Base-by-base conservation (phyloP, 2,888 invertebrate species). In the Hypomecis punctinalis region DNA sequence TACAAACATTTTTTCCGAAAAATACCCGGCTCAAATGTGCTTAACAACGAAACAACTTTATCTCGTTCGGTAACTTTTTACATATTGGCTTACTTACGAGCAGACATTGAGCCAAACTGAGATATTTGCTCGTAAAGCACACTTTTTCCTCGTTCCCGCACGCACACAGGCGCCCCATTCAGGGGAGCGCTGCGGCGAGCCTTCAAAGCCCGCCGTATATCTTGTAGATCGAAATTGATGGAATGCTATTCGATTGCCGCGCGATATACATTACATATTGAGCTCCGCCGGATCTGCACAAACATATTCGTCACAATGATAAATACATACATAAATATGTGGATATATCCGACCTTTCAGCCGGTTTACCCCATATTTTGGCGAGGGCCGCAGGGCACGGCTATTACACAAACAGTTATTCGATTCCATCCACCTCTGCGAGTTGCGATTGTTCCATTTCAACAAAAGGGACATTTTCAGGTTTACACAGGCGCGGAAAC, bases 191-290 rank as follows among this genome's bases (percentile, higher is more conserved):
- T 39, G 64, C 63, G 58, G 65, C 47, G 54, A 58, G 46, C 43
- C 36, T 47, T 57, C 52, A 37, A 13, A 62, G 61, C 61, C 57
- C 57, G n/a, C 33, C 52, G 60, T 61, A 68, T 61, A 67, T 69
- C 64, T 65, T 52, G 62, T 64, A 66, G 67, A 69, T 67, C 64
- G 68, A 63, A 66, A 64, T 69, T 65, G 67, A 72, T 67, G 66
- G 70, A 67, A 68, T 57, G 63, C 63, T 55, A 59, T 72, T 69
- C 64, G 66, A 66, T 69, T 60, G 57, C 58, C 60, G 46, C 36
- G 46, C 55, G 39, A 47, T 60, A 60, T 59, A 64, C 48, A 64
- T 56, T 51, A 60, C 55, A 55, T 54, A 60, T 60, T 39, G 59
- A 40, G 55, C 43, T 55, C 49, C 36, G 36, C 9, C 45, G 35